Evolutionary conservation across 1,140 invertebrate genomes (phyloP), one percentile per base, ranked within the genome.

Genomic region (Zelostemma sp.): DNA sequence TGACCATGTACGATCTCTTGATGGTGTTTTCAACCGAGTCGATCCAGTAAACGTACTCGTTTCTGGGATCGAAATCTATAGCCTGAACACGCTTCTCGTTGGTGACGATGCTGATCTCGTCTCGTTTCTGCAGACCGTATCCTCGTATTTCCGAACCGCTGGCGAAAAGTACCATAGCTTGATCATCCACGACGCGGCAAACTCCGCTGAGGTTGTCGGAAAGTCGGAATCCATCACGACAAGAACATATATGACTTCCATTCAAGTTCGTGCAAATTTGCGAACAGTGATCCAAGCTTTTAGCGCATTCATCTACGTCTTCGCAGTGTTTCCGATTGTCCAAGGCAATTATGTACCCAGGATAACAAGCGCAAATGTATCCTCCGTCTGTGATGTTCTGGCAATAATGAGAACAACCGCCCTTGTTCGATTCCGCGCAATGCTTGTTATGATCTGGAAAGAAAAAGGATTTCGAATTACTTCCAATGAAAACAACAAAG

Each of bases 401-500:
- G 75, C 97, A 99, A 59, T 92, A 91, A 72, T 98, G 96, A 77
- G 96, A 91, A 86, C 97, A 99, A 0, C 96, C 95, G n/a, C 97
- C 96, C 79, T 90, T 91, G 40, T 88, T 90, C 0, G 79, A 74
- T n/a, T 89, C 87, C 17, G 89, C 88, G 80, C 95, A 97, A 1
- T 89, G 88, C 59, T 90, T 91, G 14, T 88, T 87, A 55, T 91
- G 91, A 83, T 94, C 86, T 87, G 70, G 67, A n/a, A n/a, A n/a
- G n/a, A n/a, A n/a, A n/a, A n/a, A n/a, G n/a, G n/a, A n/a, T n/a
- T n/a, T n/a, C n/a, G n/a, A n/a, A n/a, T n/a, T n/a, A n/a, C n/a
- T n/a, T n/a, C n/a, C n/a, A n/a, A n/a, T n/a, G n/a, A n/a, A n/a
- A n/a, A n/a, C n/a, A n/a, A n/a, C n/a, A n/a, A n/a, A n/a, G n/a